Base-by-base conservation (phyloP, 2,113 vertebrate species). In the Rhabdornis inornatus region DNA sequence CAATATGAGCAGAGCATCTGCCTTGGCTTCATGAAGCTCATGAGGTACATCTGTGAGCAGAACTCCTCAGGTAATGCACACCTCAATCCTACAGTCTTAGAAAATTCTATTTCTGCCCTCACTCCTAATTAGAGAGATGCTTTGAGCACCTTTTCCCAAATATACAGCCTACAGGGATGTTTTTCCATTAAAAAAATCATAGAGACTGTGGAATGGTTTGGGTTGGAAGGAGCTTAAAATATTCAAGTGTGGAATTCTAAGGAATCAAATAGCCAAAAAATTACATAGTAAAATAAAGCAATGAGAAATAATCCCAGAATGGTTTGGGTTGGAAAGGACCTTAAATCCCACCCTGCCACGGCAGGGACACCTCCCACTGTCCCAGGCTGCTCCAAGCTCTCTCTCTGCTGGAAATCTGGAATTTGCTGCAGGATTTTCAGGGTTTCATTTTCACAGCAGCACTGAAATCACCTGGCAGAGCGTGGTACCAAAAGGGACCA, bases 1-100 rank as follows among this genome's bases (percentile, higher is more conserved):
- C 98, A 98, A 13, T 99, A 99, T 1, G 99, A 99, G 37, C 99
- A 99, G 96, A 99, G 99, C 97, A 99, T 98, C 95, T 99, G 99
- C 97, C 98, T 99, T 1, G 99, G 99, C 3, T 99, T 99, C 90
- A 99, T 99, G 99, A 99, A 97, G 97, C 97, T 99, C 86, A 99
- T 99, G 99, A 98, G 95, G 97, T 99, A 99, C 97, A 99, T 99
- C 80, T 99, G 99, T 50, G 97, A 99, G 92, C 98, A 99, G 95
- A 99, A 99, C 81, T 97, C 98, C 75, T 94, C 97, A 96, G 98
- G 99, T 99, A 96, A 97, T 18, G 79, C 7, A 4, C 42, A 55
- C 65, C 45, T 30, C 27, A 4, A 1, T 6, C 75, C 49, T 13
- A 7, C 24, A 3, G 18, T 4, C 31, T 5, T 2, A 57, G 3